Percentiles rank a stretch among this genome's conserved stretches.
phyloP scores from a whole-genome alignment of 2,888 invertebrate species.

The Lycophotia porphyrea region DNA sequence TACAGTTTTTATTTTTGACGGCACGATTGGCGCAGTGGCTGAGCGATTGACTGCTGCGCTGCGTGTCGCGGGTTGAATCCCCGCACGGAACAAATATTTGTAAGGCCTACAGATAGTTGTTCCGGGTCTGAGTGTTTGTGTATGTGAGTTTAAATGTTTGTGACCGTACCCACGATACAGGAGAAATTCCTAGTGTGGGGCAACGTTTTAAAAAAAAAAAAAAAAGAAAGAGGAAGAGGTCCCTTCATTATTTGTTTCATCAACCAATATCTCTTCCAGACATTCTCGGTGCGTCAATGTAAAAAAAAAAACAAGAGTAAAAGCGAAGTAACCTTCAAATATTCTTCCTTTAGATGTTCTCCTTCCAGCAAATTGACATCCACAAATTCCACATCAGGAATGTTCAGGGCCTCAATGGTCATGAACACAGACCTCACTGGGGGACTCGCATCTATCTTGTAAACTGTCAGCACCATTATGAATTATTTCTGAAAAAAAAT shows the following conservation, averaged over 20 bases:
- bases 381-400: slow-evolving; percentile 75
- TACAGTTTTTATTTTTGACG: not conserved
- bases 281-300: not conserved
- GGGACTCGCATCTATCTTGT: slow-evolving; percentile 80
- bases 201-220: no score
- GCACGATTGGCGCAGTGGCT: no score
- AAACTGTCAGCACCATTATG: slow-evolving; percentile 80
- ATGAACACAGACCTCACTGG: slow-evolving; percentile 79
- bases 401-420: slow-evolving; percentile 75
- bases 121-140: no score
- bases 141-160: no score
- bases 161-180: no score
- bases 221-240: not conserved
- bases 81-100: no score
- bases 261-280: not conserved
- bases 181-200: no score
- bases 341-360: slow-evolving; percentile 77
- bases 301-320: no score
- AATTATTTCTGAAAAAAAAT: slow-evolving; percentile 45
- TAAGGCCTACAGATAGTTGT: no score
- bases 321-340: slow-evolving; percentile 77
- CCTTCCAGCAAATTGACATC: slow-evolving; percentile 73
- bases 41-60: no score
- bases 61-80: no score
- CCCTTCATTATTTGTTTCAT: not conserved